phyloP scores from a whole-genome alignment of 92 coral and sea anemone genomes.

The Epizoanthus stellaris region DNA sequence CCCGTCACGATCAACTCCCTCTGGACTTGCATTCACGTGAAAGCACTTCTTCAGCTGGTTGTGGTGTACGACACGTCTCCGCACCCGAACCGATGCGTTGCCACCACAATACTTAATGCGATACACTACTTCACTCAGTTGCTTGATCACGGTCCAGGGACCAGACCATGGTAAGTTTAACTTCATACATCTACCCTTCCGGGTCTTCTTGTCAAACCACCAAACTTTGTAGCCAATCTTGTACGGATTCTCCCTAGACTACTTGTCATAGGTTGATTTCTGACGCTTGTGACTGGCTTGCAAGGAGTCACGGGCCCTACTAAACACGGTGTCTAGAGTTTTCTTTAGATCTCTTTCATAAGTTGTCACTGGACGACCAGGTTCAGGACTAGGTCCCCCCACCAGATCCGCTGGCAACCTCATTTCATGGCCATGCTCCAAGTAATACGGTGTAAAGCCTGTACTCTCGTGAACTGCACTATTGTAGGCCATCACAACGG shows the following conservation, averaged over 20 bases:
- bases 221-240: conserved; percentile 45
- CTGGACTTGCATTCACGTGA: no score
- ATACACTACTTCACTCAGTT: conserved; percentile 33
- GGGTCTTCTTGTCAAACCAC: conserved; percentile 33
- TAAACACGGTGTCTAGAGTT: conserved; percentile 29
- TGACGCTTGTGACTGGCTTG: conserved; percentile 43
- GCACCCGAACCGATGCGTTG: neutral
- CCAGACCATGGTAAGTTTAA: conserved; percentile 37
- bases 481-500: conserved; percentile 11
- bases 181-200: conserved; percentile 42
- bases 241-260: conserved; percentile 58
- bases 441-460: conserved; percentile 33
- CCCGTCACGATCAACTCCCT: no score
- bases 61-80: conserved; percentile 34
- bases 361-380: neutral
- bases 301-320: conserved; percentile 28
- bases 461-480: conserved; percentile 34
- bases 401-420: conserved; percentile 32
- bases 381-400: neutral
- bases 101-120: conserved; percentile 32
- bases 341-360: conserved; percentile 26
- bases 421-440: conserved; percentile 43
- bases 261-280: conserved; percentile 50
- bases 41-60: conserved; percentile 32
- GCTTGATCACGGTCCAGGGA: conserved; percentile 29